phyloP scores from a whole-genome alignment of 2,113 vertebrate species.

The Syrrhaptes paradoxus region DNA sequence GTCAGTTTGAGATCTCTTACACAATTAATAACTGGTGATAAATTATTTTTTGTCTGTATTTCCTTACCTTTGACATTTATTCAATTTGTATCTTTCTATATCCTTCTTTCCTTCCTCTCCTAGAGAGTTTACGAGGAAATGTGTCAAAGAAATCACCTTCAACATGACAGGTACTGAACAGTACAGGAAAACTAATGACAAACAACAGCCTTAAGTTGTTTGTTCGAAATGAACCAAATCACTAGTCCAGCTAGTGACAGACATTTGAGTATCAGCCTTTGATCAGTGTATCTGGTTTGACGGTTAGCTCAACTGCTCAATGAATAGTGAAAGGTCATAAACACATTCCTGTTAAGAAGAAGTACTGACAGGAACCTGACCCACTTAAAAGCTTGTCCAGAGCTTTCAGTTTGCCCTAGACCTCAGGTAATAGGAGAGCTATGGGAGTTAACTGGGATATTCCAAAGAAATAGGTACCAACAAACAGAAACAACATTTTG shows the following conservation, averaged over 20 bases:
- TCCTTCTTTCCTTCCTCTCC: not conserved
- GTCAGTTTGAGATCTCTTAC: not conserved
- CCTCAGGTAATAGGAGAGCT: not conserved
- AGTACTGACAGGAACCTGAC: not conserved
- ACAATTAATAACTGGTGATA: not conserved
- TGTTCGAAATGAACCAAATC: slow-evolving; percentile 3
- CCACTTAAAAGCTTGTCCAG: not conserved
- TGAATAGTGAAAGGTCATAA: slow-evolving; percentile 39
- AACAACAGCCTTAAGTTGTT: not conserved
- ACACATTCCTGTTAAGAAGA: not conserved
- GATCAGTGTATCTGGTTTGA: not conserved
- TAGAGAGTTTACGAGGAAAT: not conserved
- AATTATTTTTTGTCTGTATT: not conserved
- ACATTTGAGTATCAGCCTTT: slow-evolving; percentile 10
- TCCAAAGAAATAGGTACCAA: not conserved
- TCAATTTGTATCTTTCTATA: not conserved
- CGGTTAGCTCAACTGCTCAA: not conserved
- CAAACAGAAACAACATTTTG: not conserved
- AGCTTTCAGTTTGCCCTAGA: not conserved
- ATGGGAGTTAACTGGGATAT: not conserved
- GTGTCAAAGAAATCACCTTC: not conserved
- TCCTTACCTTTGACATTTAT: not conserved
- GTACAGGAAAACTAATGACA: not conserved
- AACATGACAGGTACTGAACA: not conserved
- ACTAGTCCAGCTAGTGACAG: not conserved